phyloP scores from a whole-genome alignment of 2,797 vertebrate species.

The Uromys caudimaculatus region DNA sequence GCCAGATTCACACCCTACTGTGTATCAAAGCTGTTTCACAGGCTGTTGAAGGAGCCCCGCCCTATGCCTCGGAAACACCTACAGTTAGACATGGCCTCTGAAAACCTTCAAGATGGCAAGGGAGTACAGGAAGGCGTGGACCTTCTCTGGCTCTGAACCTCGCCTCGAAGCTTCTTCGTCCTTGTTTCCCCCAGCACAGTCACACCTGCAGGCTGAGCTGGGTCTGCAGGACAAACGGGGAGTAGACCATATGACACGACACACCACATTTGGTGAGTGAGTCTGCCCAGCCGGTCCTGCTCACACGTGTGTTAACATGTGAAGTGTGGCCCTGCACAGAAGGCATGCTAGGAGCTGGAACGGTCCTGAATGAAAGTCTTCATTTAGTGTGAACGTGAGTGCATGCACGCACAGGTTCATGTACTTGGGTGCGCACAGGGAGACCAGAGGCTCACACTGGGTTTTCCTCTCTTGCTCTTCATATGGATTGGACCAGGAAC shows the following conservation, averaged over 20 bases:
- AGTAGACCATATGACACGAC: background rate
- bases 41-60: too few species aligned
- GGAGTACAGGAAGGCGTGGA: background rate
- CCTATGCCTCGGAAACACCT: background rate
- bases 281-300: too few species aligned
- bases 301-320: fast-evolving
- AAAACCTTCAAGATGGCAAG: background rate
- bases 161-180: background rate
- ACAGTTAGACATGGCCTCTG: background rate
- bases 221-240: background rate
- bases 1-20: background rate
- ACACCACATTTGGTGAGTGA: background rate
- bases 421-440: too few species aligned
- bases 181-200: background rate
- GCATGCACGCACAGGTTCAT: background rate
- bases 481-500: too few species aligned
- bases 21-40: background rate
- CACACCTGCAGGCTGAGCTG: background rate
- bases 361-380: background rate
- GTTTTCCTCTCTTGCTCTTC: too few species aligned
- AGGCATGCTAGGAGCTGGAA: background rate
- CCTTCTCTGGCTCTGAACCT: background rate
- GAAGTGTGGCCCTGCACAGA: background rate
- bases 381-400: background rate
- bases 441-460: background rate